Evolutionary conservation across 2,797 vertebrate genomes (phyloP).

Genomic region (Gila robusta): DNA sequence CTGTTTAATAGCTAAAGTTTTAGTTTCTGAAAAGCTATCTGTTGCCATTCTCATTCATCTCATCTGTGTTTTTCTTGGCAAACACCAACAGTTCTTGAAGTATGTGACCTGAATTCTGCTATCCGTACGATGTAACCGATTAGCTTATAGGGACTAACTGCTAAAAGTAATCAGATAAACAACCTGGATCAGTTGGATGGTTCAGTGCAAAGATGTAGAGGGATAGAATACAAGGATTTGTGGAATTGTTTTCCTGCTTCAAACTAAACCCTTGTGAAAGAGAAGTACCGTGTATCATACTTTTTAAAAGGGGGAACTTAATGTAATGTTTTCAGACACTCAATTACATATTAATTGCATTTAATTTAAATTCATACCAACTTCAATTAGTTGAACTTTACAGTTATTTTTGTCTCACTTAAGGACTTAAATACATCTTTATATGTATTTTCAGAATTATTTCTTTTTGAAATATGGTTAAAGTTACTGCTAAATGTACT

Average conservation of each 20-base stretch:
- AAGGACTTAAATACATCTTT: not conserved
- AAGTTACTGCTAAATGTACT: not conserved
- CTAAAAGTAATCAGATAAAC: not conserved
- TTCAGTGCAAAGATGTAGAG: not conserved
- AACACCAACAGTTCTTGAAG: not conserved
- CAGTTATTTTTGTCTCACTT: not conserved
- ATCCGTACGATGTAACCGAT: not conserved
- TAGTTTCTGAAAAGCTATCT: not conserved
- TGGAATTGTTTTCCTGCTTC: not conserved
- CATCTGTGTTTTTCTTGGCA: constrained; percentile 5
- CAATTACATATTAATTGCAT: not conserved
- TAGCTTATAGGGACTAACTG: not conserved
- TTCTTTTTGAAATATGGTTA: not conserved
- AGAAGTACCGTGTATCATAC: not conserved
- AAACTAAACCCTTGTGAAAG: not conserved
- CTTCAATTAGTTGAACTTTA: not conserved
- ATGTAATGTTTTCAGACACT: not conserved
- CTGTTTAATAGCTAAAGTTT: not conserved
- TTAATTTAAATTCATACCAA: not conserved
- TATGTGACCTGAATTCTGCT: constrained; percentile 1
- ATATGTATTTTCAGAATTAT: not conserved
- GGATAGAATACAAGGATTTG: not conserved
- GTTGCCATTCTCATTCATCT: not conserved
- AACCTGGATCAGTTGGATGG: not conserved
- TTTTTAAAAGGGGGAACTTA: not conserved